These are phyloP conservation scores for Antechinus flavipes DNA, from an alignment of 2,113 vertebrate species.

Conservation along the genomic window DNA sequence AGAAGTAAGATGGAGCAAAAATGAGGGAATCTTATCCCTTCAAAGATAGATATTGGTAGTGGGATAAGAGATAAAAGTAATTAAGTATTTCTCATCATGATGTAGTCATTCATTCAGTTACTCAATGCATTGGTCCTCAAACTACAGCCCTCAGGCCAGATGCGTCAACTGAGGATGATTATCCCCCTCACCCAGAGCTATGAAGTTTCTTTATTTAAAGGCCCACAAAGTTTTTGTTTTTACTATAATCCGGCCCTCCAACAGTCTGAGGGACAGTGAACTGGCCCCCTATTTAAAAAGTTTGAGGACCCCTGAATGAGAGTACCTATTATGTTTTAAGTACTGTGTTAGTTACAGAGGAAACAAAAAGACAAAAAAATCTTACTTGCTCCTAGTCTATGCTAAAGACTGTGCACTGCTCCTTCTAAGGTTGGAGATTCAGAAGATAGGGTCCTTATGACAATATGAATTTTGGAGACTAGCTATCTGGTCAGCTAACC, in stretches of 20 bases:
- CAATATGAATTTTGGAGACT: background rate
- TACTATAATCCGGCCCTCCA: too few species aligned
- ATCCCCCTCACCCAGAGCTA: too few species aligned
- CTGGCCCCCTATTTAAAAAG: too few species aligned
- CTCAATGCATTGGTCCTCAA: background rate
- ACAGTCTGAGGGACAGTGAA: too few species aligned
- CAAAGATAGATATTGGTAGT: background rate
- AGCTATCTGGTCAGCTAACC: background rate
- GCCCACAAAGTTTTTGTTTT: too few species aligned
- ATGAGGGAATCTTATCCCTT: background rate
- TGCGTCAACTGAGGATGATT: too few species aligned
- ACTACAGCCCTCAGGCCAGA: too few species aligned
- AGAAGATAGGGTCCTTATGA: background rate
- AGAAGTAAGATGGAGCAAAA: background rate
- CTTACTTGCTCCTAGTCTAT: background rate
- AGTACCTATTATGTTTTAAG: background rate
- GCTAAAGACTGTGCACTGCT: background rate
- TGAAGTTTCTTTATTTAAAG: too few species aligned
- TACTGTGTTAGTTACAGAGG: background rate
- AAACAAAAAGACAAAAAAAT: background rate
- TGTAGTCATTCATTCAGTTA: background rate
- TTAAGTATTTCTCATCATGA: background rate
- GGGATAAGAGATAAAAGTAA: background rate
- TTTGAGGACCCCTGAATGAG: background rate
- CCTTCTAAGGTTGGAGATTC: background rate